Base-by-base conservation (phyloP, 2,888 invertebrate genomes). In the Plagodis dolabraria region DNA sequence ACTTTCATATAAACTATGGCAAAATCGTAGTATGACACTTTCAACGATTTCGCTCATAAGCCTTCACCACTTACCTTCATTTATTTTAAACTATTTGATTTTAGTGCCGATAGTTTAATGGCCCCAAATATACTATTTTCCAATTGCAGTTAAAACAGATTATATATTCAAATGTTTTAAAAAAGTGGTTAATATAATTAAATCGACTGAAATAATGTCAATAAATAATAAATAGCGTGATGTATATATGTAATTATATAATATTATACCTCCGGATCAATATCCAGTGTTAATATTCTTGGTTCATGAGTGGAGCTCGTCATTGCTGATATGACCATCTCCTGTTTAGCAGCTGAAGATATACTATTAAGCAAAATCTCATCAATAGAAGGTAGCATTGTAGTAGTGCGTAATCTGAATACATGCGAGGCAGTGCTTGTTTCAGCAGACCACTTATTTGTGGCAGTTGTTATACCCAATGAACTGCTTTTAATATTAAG, bases 291-390 rank as follows among this genome's bases (percentile, higher is more conserved):
- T 89, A 94, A 92, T 89, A 92, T 92, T 89, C 88, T 92, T 80
- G 92, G 91, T 89, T 92, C 89, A 78, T 79, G 82, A 87, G 92
- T 93, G 71, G 92, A 89, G 80, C 87, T 92, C 74, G 82, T 88
- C 86, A 92, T 91, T 77, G 89, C 88, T 76, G 90, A 88, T 85
- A 90, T 89, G 82, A 90, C 89, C 87, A 92, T 93, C 74, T 94
- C 92, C 86, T 94, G 93, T 89, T 93, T 94, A 86, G 93, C 93
- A 69, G 94, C 94, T 74, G 93, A 92, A 79, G 94, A 91, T 80
- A 94, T 90, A 91, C 93, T 94, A 86, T 93, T 94, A 86, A 93
- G 93, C 87, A 94, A 87, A 85, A 94, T 92, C 83, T 94, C 94
- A 81, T 93, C 92, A 87, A 94, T 83, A 82, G 93, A 92, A 80